These are phyloP conservation scores for Monochamus alternatus DNA, from an alignment of 2,888 invertebrate species.

Conservation along the genomic window DNA sequence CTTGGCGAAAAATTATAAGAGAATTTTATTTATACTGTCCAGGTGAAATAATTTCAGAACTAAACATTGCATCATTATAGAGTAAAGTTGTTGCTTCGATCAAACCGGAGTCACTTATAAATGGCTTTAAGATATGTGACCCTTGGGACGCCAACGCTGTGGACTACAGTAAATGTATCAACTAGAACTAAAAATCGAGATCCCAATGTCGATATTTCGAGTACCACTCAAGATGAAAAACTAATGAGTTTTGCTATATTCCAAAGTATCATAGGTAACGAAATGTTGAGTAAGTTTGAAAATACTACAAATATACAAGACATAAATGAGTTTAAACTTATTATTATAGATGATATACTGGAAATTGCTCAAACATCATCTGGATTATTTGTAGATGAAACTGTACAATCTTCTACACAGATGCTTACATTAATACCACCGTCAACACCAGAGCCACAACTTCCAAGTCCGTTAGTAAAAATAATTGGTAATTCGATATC, in stretches of 20 bases:
- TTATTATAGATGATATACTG: background rate
- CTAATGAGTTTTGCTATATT: conserved; percentile 23
- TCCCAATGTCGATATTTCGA: conserved; percentile 14
- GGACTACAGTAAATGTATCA: background rate
- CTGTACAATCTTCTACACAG: background rate
- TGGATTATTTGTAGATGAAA: too few relatives aligned
- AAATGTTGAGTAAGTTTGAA: background rate
- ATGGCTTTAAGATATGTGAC: background rate
- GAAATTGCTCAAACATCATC: background rate
- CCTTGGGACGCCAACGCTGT: background rate
- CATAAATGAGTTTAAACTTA: background rate
- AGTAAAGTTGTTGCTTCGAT: conserved; percentile 45
- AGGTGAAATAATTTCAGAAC: too few relatives aligned
- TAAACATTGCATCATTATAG: conserved; percentile 40
- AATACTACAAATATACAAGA: background rate
- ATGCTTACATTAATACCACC: background rate
- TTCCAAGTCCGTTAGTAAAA: background rate
- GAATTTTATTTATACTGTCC: too few relatives aligned
- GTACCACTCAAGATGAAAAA: background rate
- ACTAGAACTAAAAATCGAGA: background rate
- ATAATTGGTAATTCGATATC: conserved; percentile 7
- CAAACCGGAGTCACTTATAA: background rate
- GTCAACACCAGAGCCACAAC: background rate
- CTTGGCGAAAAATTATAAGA: too few relatives aligned
- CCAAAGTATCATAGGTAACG: background rate